Base-by-base conservation (phyloP, 1,140 invertebrate species). In the Brachionus rotundiformis region DNA sequence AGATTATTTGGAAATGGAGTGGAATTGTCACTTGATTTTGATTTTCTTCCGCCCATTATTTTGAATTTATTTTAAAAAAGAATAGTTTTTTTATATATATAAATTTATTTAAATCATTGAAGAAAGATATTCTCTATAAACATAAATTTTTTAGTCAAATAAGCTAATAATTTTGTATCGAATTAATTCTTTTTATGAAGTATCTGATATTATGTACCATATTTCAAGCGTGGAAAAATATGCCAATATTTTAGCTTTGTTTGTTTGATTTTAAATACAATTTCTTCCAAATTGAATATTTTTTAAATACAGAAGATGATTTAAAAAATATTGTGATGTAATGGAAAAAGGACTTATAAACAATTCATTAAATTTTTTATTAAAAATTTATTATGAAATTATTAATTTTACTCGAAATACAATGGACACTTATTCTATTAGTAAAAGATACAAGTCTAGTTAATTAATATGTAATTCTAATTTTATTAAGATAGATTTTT, bases 11-110 rank as follows among this genome's bases (percentile, higher is more conserved):
- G 47, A 54, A 54, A 54, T 54, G 47, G 47, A 16, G n/a, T 25
- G 19, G 47, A 63, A 13, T n/a, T 63, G 3, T 33, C 29, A 31
- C 13, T 36, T 23, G 63, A 23, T 36, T 68, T 68, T 7, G 63
- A 68, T 19, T 68, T 68, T 36, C 19, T 68, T 68, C 63, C 63
- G 11, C 63, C 63, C 63, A 68, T 68, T 63, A 54, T 29, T 54
- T 7, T 19, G 23, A 19, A 54, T 19, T 16, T 54, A 23, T 54
- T 54, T 54, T 54, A 54, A 16, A 25, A 54, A 19, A 54, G 16
- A 54, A 54, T 19, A 6, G 10, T 7, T 25, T 25, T 54, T 54
- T 19, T 23, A 19, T 54, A 16, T 54, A 54, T n/a, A n/a, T n/a
- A 54, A 54, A 19, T 19, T 19, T 54, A 54, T 54, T 54, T 54